Evolutionary conservation across 2,888 invertebrate genomes (phyloP).

Genomic region (Hydraecia micacea): DNA sequence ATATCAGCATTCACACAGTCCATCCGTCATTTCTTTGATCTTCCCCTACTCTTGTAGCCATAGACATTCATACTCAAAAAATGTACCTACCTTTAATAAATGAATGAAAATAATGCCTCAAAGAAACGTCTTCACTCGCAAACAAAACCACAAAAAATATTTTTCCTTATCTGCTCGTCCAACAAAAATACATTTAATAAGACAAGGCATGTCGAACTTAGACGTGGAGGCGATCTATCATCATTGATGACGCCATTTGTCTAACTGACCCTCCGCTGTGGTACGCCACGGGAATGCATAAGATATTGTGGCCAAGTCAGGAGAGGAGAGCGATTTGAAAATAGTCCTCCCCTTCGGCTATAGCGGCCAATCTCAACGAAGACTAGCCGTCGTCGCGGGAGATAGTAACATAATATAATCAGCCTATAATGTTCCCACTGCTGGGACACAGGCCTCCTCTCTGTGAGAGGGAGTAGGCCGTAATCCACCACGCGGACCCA

Average conservation of each 20-base stretch:
- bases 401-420: too few species aligned
- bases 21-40: background rate
- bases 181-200: conserved; percentile 53
- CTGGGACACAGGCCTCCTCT: too few species aligned
- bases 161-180: conserved; percentile 8
- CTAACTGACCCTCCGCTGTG: conserved; percentile 71
- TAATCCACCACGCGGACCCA: too few species aligned
- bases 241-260: conserved; percentile 77
- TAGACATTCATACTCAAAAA: background rate
- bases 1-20: too few species aligned
- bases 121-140: background rate
- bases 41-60: background rate
- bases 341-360: background rate
- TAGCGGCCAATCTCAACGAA: background rate
- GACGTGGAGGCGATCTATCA: conserved; percentile 64
- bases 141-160: conserved; percentile 5
- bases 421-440: too few species aligned
- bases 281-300: conserved; percentile 66
- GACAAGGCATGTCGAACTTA: conserved; percentile 59
- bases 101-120: background rate
- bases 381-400: background rate
- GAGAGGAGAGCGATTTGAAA: background rate
- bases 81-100: background rate
- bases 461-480: too few species aligned
- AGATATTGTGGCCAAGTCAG: conserved; percentile 17